phyloP scores from a whole-genome alignment of 2,888 invertebrate genomes.

The Drosophila gaucha region DNA sequence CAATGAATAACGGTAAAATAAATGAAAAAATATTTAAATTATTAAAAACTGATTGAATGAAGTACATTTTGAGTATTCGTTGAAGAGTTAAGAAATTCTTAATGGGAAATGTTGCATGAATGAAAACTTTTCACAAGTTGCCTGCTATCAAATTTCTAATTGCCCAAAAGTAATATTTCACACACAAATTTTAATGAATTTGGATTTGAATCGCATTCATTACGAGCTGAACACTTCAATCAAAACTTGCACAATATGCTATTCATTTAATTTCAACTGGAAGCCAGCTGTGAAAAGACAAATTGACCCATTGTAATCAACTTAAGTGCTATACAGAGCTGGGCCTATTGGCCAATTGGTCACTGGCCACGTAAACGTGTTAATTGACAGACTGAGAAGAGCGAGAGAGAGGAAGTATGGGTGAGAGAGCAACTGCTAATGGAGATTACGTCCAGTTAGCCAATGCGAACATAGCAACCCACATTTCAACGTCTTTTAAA shows the following conservation, averaged over 20 bases:
- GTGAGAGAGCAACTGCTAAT: conserved; percentile 6
- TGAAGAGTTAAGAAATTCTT: not conserved
- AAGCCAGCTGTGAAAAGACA: conserved; percentile 5
- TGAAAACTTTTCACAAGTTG: too few relatives aligned
- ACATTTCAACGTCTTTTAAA: conserved; percentile 11
- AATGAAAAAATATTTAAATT: not conserved
- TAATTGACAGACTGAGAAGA: conserved; percentile 13
- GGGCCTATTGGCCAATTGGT: conserved; percentile 28
- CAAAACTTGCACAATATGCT: conserved; percentile 11
- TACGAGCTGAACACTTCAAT: too few relatives aligned
- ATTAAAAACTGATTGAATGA: not conserved
- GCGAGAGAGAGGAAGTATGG: not conserved
- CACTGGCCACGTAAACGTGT: conserved; percentile 17
- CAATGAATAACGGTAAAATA: not conserved
- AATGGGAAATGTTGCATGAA: too few relatives aligned
- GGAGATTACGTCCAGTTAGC: conserved; percentile 11
- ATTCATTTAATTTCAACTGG: conserved; percentile 11
- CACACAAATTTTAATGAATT: not conserved
- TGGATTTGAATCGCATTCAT: not conserved
- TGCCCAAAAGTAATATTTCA: not conserved
- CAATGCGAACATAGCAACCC: conserved; percentile 8
- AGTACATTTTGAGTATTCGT: not conserved
- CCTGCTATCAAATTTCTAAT: not conserved
- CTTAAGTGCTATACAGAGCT: not conserved
- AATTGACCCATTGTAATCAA: conserved; percentile 24